These are phyloP conservation scores for Trichosurus vulpecula DNA, from an alignment of 2,797 vertebrate species.

Conservation along the genomic window DNA sequence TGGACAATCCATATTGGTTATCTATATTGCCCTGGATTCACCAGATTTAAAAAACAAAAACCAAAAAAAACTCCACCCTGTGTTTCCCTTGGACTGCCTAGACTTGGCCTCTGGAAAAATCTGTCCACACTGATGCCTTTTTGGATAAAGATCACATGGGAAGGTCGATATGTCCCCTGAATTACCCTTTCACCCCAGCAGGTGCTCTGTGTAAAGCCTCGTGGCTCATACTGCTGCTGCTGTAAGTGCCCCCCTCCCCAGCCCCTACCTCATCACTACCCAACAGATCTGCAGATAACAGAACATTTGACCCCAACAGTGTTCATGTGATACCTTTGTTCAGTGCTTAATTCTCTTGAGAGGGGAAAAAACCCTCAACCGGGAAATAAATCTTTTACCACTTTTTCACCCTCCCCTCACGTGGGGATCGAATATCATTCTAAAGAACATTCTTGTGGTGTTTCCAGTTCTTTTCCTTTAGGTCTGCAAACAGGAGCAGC, in stretches of 20 bases:
- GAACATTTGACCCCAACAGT: slow-evolving; percentile 56
- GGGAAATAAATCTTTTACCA: slow-evolving; percentile 71
- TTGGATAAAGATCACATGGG: slow-evolving; percentile 16
- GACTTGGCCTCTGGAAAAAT: slow-evolving; percentile 14
- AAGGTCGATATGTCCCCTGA: neutral
- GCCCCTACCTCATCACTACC: neutral
- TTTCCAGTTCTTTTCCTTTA: slow-evolving; percentile 78
- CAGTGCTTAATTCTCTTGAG: slow-evolving; percentile 41
- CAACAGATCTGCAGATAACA: slow-evolving; percentile 31
- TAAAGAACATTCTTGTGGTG: slow-evolving; percentile 75
- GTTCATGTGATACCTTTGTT: slow-evolving; percentile 73
- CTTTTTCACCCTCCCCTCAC: slow-evolving; percentile 72
- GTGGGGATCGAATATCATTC: slow-evolving; percentile 71
- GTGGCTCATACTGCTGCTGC: neutral
- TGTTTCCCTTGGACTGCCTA: slow-evolving; percentile 21
- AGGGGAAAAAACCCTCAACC: slow-evolving; percentile 73
- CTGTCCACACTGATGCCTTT: neutral
- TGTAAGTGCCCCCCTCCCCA: neutral
- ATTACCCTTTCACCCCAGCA: neutral
- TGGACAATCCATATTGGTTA: neutral
- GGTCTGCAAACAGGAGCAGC: slow-evolving; percentile 75
- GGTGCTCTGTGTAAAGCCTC: neutral
- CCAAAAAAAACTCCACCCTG: neutral
- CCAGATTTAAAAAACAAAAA: neutral
- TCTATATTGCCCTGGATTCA: neutral